phyloP scores from a whole-genome alignment of 1,140 invertebrate species.

The Drosophila truncata region DNA sequence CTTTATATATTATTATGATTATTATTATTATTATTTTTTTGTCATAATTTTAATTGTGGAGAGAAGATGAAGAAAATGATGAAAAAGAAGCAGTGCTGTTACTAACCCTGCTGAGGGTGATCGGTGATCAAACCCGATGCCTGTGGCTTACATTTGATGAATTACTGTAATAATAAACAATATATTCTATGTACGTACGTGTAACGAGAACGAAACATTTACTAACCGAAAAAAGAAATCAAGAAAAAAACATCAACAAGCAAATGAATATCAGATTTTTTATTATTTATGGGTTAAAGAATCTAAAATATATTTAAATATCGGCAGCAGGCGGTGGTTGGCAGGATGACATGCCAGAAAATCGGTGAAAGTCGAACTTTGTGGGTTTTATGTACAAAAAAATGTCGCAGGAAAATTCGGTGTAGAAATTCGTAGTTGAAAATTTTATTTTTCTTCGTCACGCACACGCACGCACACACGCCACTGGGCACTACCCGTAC shows the following conservation, averaged over 20 bases:
- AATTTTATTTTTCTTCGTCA: constrained; percentile 47
- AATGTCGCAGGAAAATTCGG: constrained; percentile 66
- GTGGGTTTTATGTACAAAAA: constrained; percentile 70
- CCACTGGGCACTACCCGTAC: constrained; percentile 10
- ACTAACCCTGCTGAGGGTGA: constrained; percentile 46
- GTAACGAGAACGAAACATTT: constrained; percentile 49
- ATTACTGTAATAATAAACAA: constrained; percentile 54
- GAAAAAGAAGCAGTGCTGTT: constrained; percentile 30
- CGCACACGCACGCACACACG: constrained; percentile 22
- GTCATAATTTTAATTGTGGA: constrained; percentile 71
- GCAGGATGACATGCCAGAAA: constrained; percentile 11
- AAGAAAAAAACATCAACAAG: constrained; percentile 46
- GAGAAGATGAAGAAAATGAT: constrained; percentile 3
- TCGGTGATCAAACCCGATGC: constrained; percentile 12
- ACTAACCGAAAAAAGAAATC: constrained; percentile 37
- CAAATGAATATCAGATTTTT: constrained; percentile 32
- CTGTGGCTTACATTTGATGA: constrained; percentile 46
- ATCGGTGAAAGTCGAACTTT: constrained; percentile 61
- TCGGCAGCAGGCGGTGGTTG: not conserved
- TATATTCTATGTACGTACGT: constrained; percentile 49
- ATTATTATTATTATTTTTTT: constrained; percentile 52
- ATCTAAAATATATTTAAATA: too few relatives aligned
- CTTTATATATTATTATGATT: constrained; percentile 13
- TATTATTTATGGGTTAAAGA: not conserved
- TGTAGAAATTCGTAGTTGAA: constrained; percentile 63